A percentile compares a stretch with the other conserved stretches of the same genome.
These are phyloP conservation scores for Rissa tridactyla DNA, from an alignment of 2,113 vertebrate genomes.

Conservation along the genomic window DNA sequence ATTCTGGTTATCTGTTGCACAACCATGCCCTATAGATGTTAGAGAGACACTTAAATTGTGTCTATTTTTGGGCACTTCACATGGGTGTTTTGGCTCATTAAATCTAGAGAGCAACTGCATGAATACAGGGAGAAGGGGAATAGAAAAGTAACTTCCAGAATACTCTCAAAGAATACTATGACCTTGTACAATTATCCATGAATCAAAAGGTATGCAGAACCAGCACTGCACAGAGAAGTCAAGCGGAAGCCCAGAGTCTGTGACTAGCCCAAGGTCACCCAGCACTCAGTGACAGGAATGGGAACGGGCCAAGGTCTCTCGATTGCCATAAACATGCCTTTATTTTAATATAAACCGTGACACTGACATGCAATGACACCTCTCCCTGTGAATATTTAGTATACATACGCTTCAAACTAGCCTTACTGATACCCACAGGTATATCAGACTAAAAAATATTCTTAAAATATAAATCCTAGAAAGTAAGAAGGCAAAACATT, in stretches of 20 bases:
- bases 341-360: not conserved
- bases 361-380: not conserved
- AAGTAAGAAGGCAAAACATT: not conserved
- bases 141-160: not conserved
- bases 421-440: not conserved
- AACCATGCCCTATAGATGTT: too few relatives aligned
- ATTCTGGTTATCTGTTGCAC: not conserved
- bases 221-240: not conserved
- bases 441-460: not conserved
- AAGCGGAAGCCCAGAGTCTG: not conserved
- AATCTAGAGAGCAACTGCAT: not conserved
- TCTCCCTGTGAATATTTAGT: not conserved
- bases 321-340: not conserved
- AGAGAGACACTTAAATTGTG: not conserved
- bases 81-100: not conserved
- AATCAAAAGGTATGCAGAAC: not conserved
- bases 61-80: not conserved
- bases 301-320: not conserved
- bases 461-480: not conserved
- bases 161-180: not conserved
- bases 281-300: not conserved
- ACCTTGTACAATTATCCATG: not conserved
- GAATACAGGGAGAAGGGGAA: not conserved
- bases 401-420: accelerated
- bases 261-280: not conserved